Evolutionary conservation across 2,113 vertebrate species (phyloP).

Genomic region (Apodemus speciosus): DNA sequence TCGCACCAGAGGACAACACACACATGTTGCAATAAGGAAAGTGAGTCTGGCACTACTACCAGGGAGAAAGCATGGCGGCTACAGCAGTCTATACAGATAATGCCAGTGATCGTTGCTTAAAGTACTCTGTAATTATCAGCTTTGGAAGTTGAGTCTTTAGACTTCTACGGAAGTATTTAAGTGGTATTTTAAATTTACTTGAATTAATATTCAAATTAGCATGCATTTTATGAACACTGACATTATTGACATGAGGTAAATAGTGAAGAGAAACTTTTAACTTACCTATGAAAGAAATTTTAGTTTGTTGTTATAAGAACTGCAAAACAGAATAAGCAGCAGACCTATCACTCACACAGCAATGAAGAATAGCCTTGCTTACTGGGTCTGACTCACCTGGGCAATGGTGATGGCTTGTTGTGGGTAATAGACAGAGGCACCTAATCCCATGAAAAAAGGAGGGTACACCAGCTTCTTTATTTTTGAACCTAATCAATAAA

Average conservation of each 20-base stretch:
- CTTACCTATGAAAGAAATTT: constrained; percentile 48
- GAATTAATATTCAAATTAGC: constrained; percentile 48
- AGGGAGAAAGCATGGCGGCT: not conserved
- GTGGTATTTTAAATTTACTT: constrained; percentile 33
- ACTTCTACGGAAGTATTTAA: not conserved
- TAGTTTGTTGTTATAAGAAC: constrained; percentile 36
- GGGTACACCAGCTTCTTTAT: constrained; percentile 93
- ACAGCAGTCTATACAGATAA: not conserved
- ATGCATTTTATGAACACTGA: constrained; percentile 33
- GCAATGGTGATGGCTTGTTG: constrained; percentile 89
- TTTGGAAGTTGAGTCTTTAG: constrained; percentile 39
- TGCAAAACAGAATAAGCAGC: constrained; percentile 56
- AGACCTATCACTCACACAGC: not conserved
- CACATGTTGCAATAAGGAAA: not conserved
- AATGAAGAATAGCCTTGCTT: not conserved
- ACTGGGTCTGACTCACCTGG: constrained; percentile 87
- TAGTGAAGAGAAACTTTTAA: constrained; percentile 42
- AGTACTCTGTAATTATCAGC: not conserved
- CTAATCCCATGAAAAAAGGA: constrained; percentile 90
- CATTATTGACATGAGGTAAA: constrained; percentile 23
- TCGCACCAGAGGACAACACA: not conserved
- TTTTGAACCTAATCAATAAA: constrained; percentile 89
- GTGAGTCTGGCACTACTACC: not conserved
- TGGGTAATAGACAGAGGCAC: constrained; percentile 94
- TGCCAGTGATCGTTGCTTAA: not conserved